Conservation (phyloP, 1,140 invertebrate genomes). For the Anastatus disparis region DNA sequence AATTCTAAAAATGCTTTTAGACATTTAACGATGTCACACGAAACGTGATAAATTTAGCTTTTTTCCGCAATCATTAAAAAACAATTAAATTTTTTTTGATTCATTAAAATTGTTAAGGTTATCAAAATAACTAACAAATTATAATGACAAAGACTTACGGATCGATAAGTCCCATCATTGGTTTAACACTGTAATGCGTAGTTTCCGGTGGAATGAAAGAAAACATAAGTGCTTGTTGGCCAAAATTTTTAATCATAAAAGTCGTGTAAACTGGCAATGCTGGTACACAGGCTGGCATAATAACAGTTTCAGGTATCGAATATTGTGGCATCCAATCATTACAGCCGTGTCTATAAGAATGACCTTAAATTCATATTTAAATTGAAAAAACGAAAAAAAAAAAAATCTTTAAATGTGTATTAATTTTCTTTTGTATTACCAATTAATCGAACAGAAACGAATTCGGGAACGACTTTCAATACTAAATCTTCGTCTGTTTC, state of each 20-base stretch:
- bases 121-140: no score
- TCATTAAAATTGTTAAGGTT: no score
- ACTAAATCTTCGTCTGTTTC: not conserved
- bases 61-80: no score
- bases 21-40: no score
- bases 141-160: not conserved
- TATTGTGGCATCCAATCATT: conserved; percentile 47
- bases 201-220: conserved; percentile 49
- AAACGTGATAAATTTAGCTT: no score
- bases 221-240: conserved; percentile 51
- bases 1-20: no score
- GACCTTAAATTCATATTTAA: conserved; percentile 42
- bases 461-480: conserved; percentile 38
- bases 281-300: conserved; percentile 54
- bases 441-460: conserved; percentile 45
- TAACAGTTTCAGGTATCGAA: conserved; percentile 51
- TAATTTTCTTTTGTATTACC: conserved; percentile 40
- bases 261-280: conserved; percentile 49
- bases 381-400: not conserved
- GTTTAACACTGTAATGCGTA: conserved; percentile 53
- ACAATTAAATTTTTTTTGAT: no score
- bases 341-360: conserved; percentile 42
- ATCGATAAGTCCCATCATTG: conserved; percentile 49
- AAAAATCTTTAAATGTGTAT: not conserved
- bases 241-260: conserved; percentile 53